phyloP scores from a whole-genome alignment of 2,113 vertebrate species.

The Eolophus roseicapilla region DNA sequence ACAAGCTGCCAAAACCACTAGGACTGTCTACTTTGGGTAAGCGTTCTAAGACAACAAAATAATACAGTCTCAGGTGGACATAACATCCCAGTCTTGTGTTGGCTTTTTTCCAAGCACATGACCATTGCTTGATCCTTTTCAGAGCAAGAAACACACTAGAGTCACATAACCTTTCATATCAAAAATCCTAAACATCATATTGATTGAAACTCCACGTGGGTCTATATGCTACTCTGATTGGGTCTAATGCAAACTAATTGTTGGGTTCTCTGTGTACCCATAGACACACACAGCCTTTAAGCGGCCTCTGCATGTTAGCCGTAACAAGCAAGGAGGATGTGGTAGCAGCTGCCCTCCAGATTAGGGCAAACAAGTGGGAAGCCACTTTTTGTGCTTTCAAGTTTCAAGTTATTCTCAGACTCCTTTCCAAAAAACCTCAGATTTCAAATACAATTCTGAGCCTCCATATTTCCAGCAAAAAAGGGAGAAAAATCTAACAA shows the following conservation, averaged over 20 bases:
- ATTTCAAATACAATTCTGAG: not conserved
- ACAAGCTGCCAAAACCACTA: not conserved
- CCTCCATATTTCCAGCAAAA: not conserved
- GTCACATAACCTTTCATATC: not conserved
- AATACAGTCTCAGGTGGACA: not conserved
- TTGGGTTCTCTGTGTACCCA: not conserved
- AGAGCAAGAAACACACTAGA: not conserved
- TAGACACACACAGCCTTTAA: not conserved
- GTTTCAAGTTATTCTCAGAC: not conserved
- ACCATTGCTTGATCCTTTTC: not conserved
- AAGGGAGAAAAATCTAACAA: not conserved
- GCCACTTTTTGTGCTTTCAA: not conserved
- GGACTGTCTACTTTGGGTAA: not conserved
- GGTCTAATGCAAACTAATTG: fast-evolving
- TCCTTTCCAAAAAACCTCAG: not conserved
- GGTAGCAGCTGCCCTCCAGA: not conserved
- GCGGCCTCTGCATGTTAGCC: fast-evolving
- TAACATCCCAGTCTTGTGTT: not conserved
- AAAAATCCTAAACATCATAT: not conserved
- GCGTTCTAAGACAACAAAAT: not conserved
- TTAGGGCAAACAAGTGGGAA: not conserved
- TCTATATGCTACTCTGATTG: not conserved
- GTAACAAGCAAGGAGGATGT: not conserved
- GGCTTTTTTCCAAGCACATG: fast-evolving
- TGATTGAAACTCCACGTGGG: not conserved